Evolutionary conservation across 2,113 vertebrate species (phyloP), one percentile per base, ranked within the genome.

Genomic region (Megaleporinus macrocephalus): DNA sequence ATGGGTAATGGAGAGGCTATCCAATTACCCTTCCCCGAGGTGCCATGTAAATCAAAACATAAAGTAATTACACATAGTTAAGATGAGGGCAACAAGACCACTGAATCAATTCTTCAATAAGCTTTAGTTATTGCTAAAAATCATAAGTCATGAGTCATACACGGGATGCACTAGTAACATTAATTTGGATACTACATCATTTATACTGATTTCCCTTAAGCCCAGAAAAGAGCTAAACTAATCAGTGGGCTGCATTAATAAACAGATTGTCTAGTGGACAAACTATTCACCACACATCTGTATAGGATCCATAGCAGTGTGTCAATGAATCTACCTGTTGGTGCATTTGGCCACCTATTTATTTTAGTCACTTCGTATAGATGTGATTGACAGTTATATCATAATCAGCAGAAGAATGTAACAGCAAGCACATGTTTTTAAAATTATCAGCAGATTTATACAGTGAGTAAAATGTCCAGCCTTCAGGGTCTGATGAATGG

Each of bases 361-460:
- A 70, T 33, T 51, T 61, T 2, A 51, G 7, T 27, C 51, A 65
- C 11, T 10, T 59, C 13, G 72, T 57, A 36, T 11, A 22, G 76
- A 73, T 59, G 13, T 78, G 41, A 83, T 74, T 24, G 77, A 84
- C 74, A 76, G 73, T 78, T 81, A 78, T 83, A 72, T 73, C 66
- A 77, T 63, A 79, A 74, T 86, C 75, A 73, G 69, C n/a, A 20
- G 29, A n/a, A 47, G 36, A 49, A 61, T 44, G 65, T 63, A 69
- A 74, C 30, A n/a, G 51, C 62, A 16, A 62, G 78, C 62, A 78
- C 70, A 74, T 87, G 51, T 81, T 78, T 84, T 78, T 76, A 73
- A 83, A 79, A 86, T 87, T 82, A 89, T 85, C 84, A 81, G 82
- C 78, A 86, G 65, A 86, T 89, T 89, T 87, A 79, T 76, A 81